Base-by-base conservation (phyloP, 2,888 invertebrate species). In the Alentia gelatinosa region DNA sequence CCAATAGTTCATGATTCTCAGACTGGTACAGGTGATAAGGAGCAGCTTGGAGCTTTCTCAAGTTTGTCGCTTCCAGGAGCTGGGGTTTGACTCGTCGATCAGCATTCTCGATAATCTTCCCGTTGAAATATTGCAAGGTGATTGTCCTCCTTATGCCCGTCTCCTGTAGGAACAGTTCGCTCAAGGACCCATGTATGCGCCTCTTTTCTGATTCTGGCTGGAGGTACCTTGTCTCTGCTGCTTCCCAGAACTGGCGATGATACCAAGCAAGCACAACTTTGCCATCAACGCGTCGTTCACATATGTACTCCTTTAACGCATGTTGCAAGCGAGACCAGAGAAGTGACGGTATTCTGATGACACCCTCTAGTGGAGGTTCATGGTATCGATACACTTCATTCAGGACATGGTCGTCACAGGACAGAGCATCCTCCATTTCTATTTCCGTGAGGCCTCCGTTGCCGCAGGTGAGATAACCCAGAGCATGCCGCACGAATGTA, bases 201-300 rank as follows among this genome's bases (percentile, higher is more conserved):
- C 88, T n/a, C 0, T 79, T 63, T 9, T n/a, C 39, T 30, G 68
- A 42, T 4, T 26, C 30, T 19, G 91, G 56, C 19, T 35, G 19
- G 0, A 92, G 84, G 37, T 91, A 92, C n/a, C 94, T 91, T 30
- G 91, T 83, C 7, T 68, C 75, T 30, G 95, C 95, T 1, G 93
- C 91, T 30, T 94, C 91, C 26, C 92, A 91, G 90, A 95, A 94
- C 84, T 92, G 93, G n/a, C 92, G 93, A 84, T 95, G 94, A 91
- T 94, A 94, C 95, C 95, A 95, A 39, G 92, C 91, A 50, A 94
- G 90, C 9, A 94, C 94, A 0, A 93, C 91, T 63, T 94, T 94
- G 1, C 94, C 94, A 89, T 95, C 95, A 0, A 93, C 92, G 74
- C 94, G 93, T 74, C 92, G 91, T 68, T 94, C 93, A 4, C 91